phyloP scores from a whole-genome alignment of 2,113 vertebrate genomes.

The Raja brachyura region DNA sequence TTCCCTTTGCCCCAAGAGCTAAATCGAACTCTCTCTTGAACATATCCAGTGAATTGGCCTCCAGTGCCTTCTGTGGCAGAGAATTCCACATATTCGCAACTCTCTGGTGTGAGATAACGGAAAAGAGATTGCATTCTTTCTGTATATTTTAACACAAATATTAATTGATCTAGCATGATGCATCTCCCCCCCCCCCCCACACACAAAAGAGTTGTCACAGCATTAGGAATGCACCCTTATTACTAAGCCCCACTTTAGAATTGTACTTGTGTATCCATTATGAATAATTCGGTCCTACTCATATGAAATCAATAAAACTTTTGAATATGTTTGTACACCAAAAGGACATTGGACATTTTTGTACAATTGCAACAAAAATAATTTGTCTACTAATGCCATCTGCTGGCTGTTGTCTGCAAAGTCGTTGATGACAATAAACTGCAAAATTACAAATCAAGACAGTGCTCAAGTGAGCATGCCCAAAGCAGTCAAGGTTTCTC shows the following conservation, averaged over 20 bases:
- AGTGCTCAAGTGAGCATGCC: background rate
- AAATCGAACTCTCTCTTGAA: too few relatives aligned
- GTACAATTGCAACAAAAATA: background rate
- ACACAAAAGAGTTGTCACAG: background rate
- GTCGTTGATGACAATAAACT: background rate
- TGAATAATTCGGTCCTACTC: background rate
- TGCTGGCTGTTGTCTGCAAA: background rate
- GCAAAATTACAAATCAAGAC: background rate
- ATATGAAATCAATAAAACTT: background rate
- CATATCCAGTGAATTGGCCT: too few relatives aligned
- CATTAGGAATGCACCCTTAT: background rate
- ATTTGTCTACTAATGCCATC: background rate
- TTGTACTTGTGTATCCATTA: background rate
- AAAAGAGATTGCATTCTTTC: background rate
- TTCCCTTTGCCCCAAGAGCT: too few relatives aligned
- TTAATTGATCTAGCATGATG: background rate
- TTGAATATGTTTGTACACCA: background rate
- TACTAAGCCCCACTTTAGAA: background rate
- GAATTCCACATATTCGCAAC: too few relatives aligned
- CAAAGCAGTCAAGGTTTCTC: background rate
- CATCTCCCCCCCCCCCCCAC: too few relatives aligned
- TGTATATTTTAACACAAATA: background rate
- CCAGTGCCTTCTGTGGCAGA: too few relatives aligned
- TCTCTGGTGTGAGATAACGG: background rate
- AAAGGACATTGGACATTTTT: background rate